Base-by-base conservation (phyloP, 2,888 invertebrate species). In the Teleogryllus oceanicus region DNA sequence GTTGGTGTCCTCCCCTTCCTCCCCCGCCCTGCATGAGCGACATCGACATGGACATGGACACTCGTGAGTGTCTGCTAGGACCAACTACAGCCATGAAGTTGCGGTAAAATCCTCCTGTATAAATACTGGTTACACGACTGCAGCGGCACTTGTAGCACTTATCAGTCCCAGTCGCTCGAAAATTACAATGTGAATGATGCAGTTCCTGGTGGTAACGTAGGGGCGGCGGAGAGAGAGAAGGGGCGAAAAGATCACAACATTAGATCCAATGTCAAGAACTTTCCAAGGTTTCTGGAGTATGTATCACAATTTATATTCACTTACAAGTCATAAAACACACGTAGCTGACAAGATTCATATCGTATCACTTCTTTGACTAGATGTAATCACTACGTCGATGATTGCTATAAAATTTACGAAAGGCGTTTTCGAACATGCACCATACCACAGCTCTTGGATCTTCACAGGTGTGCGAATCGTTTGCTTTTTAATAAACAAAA, bases 41-140 rank as follows among this genome's bases (percentile, higher is more conserved):
- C 93, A 94, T 93, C 87, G 94, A 94, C 89, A 94, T 94, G 90
- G 94, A 94, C 94, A 94, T 94, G 89, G 94, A 93, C 90, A 93
- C 93, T 91, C 94, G 92, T 89, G 94, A 93, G 93, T 95, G 96
- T 92, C 95, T 93, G 90, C 94, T 93, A 87, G 94, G 94, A 91
- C 93, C 93, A 89, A 93, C 93, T 89, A 94, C 93, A 91, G 93
- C 94, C 94, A 94, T 94, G 90, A 91, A 90, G 79, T 79, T 75
- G 78, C 77, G 77, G 75, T 81, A 77, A 50, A 75, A 74, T 50
- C 62, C n/a, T 62, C 62, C 62, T 62, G 62, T 18, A 62, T 62
- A 62, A 62, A 62, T 62, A 62, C n/a, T 10, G 13, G 16, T 62
- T n/a, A 12, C 62, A 18, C 13, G 62, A 62, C 62, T 62, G 62